These are phyloP conservation scores for Cenopis cana DNA, from an alignment of 2,888 invertebrate species.

Conservation along the genomic window DNA sequence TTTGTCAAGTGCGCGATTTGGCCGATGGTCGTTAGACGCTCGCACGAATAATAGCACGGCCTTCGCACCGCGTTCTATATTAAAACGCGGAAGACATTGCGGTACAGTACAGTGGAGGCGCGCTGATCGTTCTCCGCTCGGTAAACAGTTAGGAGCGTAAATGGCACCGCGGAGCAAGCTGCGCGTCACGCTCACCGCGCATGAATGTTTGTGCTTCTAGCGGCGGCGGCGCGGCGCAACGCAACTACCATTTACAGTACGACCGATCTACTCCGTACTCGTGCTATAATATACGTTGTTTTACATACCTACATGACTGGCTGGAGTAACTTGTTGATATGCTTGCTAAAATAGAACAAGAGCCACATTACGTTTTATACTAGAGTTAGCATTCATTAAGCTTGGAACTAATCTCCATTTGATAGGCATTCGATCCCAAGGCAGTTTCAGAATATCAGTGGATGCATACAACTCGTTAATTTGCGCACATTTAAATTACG, in stretches of 20 bases:
- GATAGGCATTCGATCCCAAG: not conserved
- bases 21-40: slow-evolving; percentile 48
- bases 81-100: slow-evolving; percentile 81
- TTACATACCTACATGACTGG: not conserved
- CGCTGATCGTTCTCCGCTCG: slow-evolving; percentile 67
- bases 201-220: slow-evolving; percentile 47
- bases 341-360: not conserved
- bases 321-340: not conserved
- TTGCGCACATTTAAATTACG: too few relatives aligned
- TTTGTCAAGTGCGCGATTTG: slow-evolving; percentile 19
- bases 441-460: not conserved
- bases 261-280: not conserved
- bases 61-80: slow-evolving; percentile 81
- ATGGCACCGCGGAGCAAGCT: slow-evolving; percentile 63
- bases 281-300: not conserved
- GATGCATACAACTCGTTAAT: not conserved
- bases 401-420: too few relatives aligned
- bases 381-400: too few relatives aligned
- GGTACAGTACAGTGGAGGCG: slow-evolving; percentile 66
- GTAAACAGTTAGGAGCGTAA: slow-evolving; percentile 74
- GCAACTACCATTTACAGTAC: not conserved
- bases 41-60: slow-evolving; percentile 72
- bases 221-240: not conserved
- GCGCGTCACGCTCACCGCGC: slow-evolving; percentile 52
- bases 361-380: too few relatives aligned